Conservation (phyloP, 1,140 invertebrate species). For the Dreissena rostriformis region DNA sequence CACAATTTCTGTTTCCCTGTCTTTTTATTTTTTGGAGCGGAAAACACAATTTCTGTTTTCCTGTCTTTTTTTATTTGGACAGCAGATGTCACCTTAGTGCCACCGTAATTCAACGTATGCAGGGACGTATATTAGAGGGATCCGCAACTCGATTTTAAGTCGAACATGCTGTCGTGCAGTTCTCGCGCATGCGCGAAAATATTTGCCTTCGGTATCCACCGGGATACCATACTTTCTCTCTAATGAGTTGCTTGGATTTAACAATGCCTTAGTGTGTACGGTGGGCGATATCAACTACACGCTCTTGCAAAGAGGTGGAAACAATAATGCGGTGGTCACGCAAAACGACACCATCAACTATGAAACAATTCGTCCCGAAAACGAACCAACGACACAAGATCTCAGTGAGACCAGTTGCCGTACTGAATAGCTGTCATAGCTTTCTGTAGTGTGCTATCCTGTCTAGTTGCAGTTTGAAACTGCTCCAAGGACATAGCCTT, state of each 20-base stretch:
- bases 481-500: constrained; percentile 47
- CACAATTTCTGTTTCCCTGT: too few species aligned
- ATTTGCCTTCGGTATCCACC: too few species aligned
- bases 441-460: constrained; percentile 16
- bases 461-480: constrained; percentile 28
- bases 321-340: constrained; percentile 59
- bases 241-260: constrained; percentile 69
- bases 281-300: constrained; percentile 64
- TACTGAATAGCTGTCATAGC: constrained; percentile 48
- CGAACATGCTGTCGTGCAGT: too few species aligned
- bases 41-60: too few species aligned
- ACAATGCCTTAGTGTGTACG: constrained; percentile 66
- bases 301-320: constrained; percentile 53
- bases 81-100: too few species aligned
- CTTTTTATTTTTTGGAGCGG: too few species aligned
- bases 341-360: constrained; percentile 53
- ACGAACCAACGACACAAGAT: constrained; percentile 7
- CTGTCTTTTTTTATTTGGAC: too few species aligned
- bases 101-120: too few species aligned
- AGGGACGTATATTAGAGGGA: too few species aligned
- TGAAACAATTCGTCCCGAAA: constrained; percentile 47
- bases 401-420: constrained; percentile 39
- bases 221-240: constrained; percentile 76
- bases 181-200: too few species aligned
- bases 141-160: too few species aligned